Evolutionary conservation across 2,888 invertebrate genomes (phyloP).

Genomic region (Plemyria rubiginata): DNA sequence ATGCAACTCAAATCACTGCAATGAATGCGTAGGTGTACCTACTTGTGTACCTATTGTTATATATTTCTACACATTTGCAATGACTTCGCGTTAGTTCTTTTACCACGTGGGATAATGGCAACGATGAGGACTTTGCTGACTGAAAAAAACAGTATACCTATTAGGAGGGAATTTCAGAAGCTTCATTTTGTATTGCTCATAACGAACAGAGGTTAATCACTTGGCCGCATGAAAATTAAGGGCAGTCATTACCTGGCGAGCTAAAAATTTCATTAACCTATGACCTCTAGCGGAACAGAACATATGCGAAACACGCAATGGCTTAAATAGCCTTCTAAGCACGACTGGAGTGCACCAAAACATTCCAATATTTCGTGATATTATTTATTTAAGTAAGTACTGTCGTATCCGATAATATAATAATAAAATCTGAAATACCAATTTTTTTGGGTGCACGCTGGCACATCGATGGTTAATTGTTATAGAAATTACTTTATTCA

Average conservation of each 20-base stretch:
- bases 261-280: constrained; percentile 36
- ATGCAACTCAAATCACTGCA: too few species aligned
- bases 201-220: constrained; percentile 22
- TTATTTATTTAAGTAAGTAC: constrained; percentile 23
- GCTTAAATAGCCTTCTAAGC: constrained; percentile 24
- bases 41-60: too few species aligned
- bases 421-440: too few species aligned
- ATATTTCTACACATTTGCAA: too few species aligned
- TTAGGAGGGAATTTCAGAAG: background rate
- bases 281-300: constrained; percentile 26
- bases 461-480: background rate
- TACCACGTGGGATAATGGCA: too few species aligned
- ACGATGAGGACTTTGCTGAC: too few species aligned
- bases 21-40: too few species aligned
- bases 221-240: constrained; percentile 22
- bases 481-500: background rate
- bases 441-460: constrained; percentile 5
- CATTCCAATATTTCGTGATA: constrained; percentile 22
- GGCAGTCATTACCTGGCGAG: constrained; percentile 19
- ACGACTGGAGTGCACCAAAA: constrained; percentile 28
- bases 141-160: too few species aligned
- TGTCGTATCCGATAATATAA: too few species aligned
- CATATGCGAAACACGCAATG: constrained; percentile 32
- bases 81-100: too few species aligned
- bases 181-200: constrained; percentile 7